phyloP scores from a whole-genome alignment of 2,113 vertebrate genomes.

The Hydrolagus affinis region DNA sequence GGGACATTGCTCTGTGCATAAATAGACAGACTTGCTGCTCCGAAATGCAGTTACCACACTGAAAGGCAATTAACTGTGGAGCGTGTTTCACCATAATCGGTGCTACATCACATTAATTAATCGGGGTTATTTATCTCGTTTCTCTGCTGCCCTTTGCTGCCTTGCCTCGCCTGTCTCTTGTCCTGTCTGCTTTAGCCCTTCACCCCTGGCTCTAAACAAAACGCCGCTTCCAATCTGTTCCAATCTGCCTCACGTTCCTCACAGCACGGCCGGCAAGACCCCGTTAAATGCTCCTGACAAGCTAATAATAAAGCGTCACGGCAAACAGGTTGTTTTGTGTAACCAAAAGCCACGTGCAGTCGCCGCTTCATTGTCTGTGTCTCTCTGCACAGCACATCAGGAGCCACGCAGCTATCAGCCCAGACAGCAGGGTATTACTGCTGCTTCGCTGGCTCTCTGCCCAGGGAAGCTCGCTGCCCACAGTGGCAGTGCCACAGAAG shows the following conservation, averaged over 20 bases:
- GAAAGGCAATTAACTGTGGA: too few species aligned
- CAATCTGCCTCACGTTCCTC: neutral
- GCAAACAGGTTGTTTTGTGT: neutral
- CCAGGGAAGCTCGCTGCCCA: conserved; percentile 45
- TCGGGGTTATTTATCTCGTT: too few species aligned
- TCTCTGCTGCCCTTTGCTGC: neutral
- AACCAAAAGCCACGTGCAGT: too few species aligned
- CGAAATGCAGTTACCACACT: too few species aligned
- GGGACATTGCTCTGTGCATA: too few species aligned
- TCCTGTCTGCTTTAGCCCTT: neutral
- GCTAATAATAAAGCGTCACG: neutral
- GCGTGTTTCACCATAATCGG: too few species aligned
- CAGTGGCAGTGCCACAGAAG: conserved; percentile 45
- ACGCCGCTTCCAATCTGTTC: neutral
- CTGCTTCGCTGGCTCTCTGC: conserved; percentile 47
- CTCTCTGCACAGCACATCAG: neutral
- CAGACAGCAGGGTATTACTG: conserved; percentile 24
- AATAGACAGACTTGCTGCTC: too few species aligned
- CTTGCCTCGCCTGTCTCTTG: neutral
- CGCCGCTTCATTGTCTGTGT: neutral
- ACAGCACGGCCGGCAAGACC: neutral
- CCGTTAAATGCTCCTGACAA: conserved; percentile 2
- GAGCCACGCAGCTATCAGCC: neutral
- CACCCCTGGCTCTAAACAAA: neutral
- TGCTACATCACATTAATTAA: too few species aligned